Percentiles rank a stretch among this genome's conserved stretches.
Conservation (phyloP, 2,113 vertebrate genomes). For the Nycticorax nycticorax region DNA sequence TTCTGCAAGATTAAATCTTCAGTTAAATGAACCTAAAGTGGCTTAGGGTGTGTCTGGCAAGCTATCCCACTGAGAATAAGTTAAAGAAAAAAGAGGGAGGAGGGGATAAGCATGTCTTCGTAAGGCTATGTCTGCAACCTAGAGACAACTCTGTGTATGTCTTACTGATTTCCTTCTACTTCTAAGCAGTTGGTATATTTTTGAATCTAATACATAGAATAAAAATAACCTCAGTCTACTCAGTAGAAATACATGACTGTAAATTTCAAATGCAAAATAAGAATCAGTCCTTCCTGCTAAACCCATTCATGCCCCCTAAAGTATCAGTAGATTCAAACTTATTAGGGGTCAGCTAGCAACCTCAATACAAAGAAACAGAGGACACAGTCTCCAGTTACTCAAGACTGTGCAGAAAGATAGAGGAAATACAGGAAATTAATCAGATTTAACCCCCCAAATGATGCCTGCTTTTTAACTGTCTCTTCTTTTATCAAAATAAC, state of each 20-base stretch:
- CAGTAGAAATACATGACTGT: background rate
- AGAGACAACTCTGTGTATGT: background rate
- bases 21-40: conserved; percentile 48
- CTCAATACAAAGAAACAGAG: background rate
- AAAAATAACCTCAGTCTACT: background rate
- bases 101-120: background rate
- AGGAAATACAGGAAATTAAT: background rate
- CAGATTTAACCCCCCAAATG: background rate
- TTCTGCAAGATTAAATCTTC: conserved; percentile 60
- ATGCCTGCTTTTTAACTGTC: background rate
- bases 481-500: background rate
- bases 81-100: background rate
- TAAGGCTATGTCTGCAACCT: background rate
- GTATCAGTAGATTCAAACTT: background rate
- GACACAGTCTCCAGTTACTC: background rate
- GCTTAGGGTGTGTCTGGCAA: background rate
- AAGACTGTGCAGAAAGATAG: background rate
- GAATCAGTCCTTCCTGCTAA: background rate
- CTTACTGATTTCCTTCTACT: background rate
- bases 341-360: background rate
- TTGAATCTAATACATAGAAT: background rate
- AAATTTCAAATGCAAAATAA: background rate
- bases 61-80: background rate
- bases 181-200: background rate
- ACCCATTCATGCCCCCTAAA: background rate